phyloP scores from a whole-genome alignment of 2,113 vertebrate species.

The Chroicocephalus ridibundus region DNA sequence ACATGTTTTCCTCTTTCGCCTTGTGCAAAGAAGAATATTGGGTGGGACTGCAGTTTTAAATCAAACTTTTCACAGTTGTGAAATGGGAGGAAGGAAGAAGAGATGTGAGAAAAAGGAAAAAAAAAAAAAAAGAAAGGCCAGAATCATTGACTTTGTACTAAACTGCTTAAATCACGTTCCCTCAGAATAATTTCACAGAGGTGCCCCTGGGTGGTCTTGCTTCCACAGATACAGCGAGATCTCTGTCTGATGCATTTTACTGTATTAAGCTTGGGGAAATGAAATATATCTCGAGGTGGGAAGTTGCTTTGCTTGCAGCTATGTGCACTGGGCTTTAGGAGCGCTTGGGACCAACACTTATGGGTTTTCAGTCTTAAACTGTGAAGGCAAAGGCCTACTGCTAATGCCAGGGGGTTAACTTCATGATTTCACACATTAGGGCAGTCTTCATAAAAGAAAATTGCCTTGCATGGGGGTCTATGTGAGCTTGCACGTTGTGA shows the following conservation, averaged over 20 bases:
- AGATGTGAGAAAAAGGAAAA: not conserved
- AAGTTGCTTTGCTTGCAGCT: not conserved
- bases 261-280: not conserved
- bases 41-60: not conserved
- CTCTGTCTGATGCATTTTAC: not conserved
- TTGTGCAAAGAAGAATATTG: not conserved
- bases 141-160: not conserved
- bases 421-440: not conserved
- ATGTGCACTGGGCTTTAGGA: not conserved
- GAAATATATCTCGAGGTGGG: not conserved
- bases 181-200: not conserved
- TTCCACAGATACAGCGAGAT: not conserved
- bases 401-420: not conserved
- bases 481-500: not conserved
- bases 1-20: not conserved
- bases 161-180: not conserved
- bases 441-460: not conserved
- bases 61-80: not conserved
- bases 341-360: accelerated
- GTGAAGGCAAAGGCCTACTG: not conserved
- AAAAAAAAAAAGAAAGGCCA: not conserved
- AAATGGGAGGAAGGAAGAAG: not conserved
- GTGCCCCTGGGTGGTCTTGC: not conserved
- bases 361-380: not conserved
- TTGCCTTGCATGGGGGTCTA: not conserved